Evolutionary conservation across 2,113 vertebrate genomes (phyloP).

Genomic region (Ammospiza caudacuta): DNA sequence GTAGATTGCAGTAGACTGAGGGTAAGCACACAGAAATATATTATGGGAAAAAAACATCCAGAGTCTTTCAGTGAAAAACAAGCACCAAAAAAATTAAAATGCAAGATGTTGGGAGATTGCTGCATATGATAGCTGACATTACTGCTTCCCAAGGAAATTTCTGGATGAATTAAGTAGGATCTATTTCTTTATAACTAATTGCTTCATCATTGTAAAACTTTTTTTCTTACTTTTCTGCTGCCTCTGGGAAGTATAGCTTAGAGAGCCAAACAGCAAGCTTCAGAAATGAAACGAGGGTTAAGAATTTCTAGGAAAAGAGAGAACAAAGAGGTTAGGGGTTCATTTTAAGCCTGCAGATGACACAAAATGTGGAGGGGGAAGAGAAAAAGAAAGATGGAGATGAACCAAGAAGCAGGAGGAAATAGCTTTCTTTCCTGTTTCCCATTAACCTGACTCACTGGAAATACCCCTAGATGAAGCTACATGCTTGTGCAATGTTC

Average conservation of each 20-base stretch:
- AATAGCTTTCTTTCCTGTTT: constrained; percentile 3
- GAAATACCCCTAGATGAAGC: background rate
- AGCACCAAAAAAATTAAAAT: background rate
- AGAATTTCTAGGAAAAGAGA: background rate
- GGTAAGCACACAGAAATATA: background rate
- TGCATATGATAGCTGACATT: background rate
- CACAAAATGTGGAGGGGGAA: background rate
- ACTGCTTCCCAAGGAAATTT: background rate
- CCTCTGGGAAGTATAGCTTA: background rate
- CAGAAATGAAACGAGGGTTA: background rate
- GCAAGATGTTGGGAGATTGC: background rate
- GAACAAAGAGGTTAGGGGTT: background rate
- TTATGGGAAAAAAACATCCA: background rate
- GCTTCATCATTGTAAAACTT: no score
- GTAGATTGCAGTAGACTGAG: background rate
- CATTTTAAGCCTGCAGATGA: background rate
- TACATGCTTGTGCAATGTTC: background rate
- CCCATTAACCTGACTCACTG: background rate
- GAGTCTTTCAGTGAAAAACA: background rate
- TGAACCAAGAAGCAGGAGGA: background rate
- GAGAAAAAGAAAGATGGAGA: background rate
- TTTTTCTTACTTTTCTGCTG: background rate
- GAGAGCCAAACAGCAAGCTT: background rate
- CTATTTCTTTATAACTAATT: background rate
- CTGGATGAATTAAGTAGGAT: background rate